Base-by-base conservation (phyloP, 2,888 invertebrate species). In the Dynastes hyllus region DNA sequence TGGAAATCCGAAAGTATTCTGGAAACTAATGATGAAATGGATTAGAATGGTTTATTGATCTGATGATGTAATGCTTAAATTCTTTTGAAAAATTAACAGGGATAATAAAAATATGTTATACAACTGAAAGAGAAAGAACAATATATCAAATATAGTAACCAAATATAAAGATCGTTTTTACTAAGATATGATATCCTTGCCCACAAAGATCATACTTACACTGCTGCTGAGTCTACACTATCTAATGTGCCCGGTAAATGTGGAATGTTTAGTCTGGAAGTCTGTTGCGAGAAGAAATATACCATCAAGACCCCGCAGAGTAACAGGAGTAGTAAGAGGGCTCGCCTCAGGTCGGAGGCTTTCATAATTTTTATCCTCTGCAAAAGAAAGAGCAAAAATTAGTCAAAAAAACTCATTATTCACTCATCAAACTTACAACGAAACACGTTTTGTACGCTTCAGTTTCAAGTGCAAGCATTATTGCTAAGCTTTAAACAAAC, bases 321-420 rank as follows among this genome's bases (percentile, higher is more conserved):
- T 81, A 91, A 85, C 83, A 90, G 89, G 79, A 90, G 92, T 83
- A 90, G 88, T 87, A 89, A 91, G 88, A 91, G 91, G 87, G 87
- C 90, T 85, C 90, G 90, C 88, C 90, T 89, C 87, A 91, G 87
- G 87, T 90, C 91, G 84, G 89, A 92, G 88, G 91, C 90, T 85
- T 91, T 90, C 88, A 91, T 88, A 84, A 87, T 88, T 82, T 83
- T 84, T 78, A 81, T 84, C 86, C 87, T 86, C 90, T 90, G 86
- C 40, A 87, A 87, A 79, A 84, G 83, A 77, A 40, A 27, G 8
- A 8, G 66, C 11, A 6, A 55, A 53, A 22, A 69, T 32, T 65
- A 32, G 29, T 32, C 5, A 37, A 37, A 37, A 66, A 16, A 16
- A n/a, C 11, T 11, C 8, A 45, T 2, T 45, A 45, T 11, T 45